Percentiles rank a stretch among this genome's conserved stretches.
Conservation (phyloP, 2,888 invertebrate species). For the Steinernema hermaphroditum region DNA sequence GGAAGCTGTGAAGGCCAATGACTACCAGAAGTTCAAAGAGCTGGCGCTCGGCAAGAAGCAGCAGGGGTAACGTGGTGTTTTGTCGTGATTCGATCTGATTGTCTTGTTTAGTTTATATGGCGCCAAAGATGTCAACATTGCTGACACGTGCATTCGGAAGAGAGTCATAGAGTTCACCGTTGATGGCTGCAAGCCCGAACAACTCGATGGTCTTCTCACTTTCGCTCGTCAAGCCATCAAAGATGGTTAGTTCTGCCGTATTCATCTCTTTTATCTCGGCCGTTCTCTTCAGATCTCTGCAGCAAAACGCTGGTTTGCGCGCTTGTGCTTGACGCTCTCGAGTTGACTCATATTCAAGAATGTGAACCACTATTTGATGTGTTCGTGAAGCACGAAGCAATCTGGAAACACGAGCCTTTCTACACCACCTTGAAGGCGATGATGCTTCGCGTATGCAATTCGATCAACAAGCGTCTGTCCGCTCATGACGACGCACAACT, state of each 20-base stretch:
- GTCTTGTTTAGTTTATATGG: background rate
- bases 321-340: background rate
- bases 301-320: background rate
- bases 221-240: background rate
- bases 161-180: background rate
- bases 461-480: background rate
- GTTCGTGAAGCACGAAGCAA: background rate
- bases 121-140: background rate
- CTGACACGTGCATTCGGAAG: background rate
- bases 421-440: background rate
- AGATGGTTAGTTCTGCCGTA: background rate
- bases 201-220: background rate
- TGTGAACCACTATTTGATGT: background rate
- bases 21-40: slow-evolving; percentile 24
- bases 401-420: background rate
- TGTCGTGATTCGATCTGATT: too few species aligned
- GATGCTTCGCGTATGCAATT: slow-evolving; percentile 21
- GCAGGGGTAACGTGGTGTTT: background rate
- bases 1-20: background rate
- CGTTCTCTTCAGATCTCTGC: background rate
- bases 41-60: background rate
- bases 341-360: background rate
- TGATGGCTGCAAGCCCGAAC: background rate
- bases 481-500: background rate
- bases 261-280: background rate